A percentile compares a stretch with the other conserved stretches of the same genome.
Evolutionary conservation across 2,113 vertebrate species (phyloP).

Genomic region (Canis aureus): DNA sequence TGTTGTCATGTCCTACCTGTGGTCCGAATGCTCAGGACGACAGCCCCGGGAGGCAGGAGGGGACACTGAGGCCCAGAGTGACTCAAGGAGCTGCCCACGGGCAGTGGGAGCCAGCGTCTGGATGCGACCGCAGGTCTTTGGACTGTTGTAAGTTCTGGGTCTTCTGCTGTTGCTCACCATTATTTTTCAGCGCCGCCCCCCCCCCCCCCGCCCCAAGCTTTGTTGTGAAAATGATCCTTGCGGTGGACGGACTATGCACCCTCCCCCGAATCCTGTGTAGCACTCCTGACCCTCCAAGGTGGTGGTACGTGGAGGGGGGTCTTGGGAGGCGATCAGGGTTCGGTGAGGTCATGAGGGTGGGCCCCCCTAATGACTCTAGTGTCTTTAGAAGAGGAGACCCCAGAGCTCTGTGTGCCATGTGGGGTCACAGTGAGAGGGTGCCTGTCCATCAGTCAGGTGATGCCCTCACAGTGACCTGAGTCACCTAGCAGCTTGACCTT

Average conservation of each 20-base stretch:
- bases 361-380: rapidly evolving
- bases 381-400: not conserved
- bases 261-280: too few species aligned
- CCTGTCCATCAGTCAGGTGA: not conserved
- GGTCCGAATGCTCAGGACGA: not conserved
- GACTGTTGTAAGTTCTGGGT: not conserved
- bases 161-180: not conserved
- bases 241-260: not conserved
- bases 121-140: not conserved
- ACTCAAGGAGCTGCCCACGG: not conserved
- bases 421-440: not conserved
- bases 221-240: not conserved
- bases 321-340: not conserved
- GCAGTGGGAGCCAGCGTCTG: not conserved
- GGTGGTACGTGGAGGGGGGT: too few species aligned
- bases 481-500: not conserved
- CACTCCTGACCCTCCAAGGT: not conserved
- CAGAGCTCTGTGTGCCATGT: too few species aligned
- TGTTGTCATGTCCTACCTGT: not conserved
- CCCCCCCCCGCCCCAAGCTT: not conserved
- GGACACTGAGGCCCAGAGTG: not conserved
- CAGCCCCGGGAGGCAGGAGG: not conserved
- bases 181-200: not conserved
- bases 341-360: not conserved
- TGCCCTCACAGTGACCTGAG: rapidly evolving